These are phyloP conservation scores for Elgonia sp. DNA, from an alignment of 2,888 invertebrate genomes.

Conservation along the genomic window DNA sequence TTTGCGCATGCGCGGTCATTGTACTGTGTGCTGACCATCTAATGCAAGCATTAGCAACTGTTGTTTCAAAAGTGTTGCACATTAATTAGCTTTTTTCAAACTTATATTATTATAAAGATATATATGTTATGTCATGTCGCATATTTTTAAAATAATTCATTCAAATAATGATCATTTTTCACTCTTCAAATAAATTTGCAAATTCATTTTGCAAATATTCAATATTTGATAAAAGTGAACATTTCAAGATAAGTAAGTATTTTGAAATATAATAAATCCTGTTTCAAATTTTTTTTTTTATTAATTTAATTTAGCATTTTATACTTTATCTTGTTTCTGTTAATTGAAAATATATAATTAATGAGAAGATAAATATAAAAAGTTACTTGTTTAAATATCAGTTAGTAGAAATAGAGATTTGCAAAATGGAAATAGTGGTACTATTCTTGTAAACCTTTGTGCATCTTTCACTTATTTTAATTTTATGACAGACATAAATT, in stretches of 20 bases:
- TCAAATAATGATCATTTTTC: no score
- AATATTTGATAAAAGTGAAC: no score
- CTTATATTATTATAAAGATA: not conserved
- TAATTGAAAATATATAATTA: constrained; percentile 4
- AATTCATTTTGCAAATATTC: no score
- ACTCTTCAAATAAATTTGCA: no score
- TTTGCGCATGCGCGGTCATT: constrained; percentile 68
- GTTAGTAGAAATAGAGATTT: not conserved
- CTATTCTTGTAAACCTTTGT: not conserved
- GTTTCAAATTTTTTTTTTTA: not conserved
- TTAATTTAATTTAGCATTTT: not conserved
- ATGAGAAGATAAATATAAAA: not conserved
- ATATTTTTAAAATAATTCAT: no score
- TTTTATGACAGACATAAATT: not conserved
- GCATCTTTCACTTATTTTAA: not conserved
- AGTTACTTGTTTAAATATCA: not conserved
- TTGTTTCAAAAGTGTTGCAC: constrained; percentile 22
- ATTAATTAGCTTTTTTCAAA: not conserved
- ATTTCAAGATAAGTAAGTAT: no score
- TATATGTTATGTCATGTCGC: no score
- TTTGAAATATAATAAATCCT: no score
- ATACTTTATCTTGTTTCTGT: not conserved
- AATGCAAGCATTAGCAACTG: constrained; percentile 23
- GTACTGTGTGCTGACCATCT: constrained; percentile 59
- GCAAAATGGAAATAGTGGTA: not conserved